Percentiles rank a stretch among this genome's conserved stretches.
Evolutionary conservation across 2,888 invertebrate genomes (phyloP).

Genomic region (Eupsilia transversa): DNA sequence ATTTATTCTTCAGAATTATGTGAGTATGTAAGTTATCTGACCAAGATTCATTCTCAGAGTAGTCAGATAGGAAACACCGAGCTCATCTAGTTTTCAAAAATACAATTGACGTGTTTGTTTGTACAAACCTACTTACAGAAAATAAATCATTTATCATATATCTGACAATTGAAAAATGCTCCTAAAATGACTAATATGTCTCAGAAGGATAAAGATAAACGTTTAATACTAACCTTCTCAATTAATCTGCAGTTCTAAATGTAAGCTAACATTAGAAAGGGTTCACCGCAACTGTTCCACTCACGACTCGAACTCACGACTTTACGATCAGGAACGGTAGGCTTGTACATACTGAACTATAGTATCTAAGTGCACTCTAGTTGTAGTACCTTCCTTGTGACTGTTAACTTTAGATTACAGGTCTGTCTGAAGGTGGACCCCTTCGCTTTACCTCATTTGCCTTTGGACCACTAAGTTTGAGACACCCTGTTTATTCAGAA

Average conservation of each 20-base stretch:
- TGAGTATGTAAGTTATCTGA: no score
- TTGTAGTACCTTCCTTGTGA: not conserved
- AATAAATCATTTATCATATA: no score
- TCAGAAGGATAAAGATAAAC: not conserved
- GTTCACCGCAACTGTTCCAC: constrained; percentile 30
- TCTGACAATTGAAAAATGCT: not conserved
- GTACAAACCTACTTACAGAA: no score
- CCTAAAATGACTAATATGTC: not conserved
- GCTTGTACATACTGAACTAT: constrained; percentile 7
- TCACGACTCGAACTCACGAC: constrained; percentile 59
- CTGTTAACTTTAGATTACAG: not conserved
- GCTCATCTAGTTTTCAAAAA: no score
- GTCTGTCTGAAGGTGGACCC: no score
- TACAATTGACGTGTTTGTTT: no score
- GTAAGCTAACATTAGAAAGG: constrained; percentile 44
- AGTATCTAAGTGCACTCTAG: not conserved
- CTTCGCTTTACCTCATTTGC: no score
- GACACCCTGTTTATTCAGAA: no score
- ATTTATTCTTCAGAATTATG: no score
- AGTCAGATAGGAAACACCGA: no score
- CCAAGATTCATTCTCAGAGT: no score
- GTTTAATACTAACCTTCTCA: not conserved
- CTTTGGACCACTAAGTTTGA: no score
- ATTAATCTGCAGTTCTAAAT: constrained; percentile 30
- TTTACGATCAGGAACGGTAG: constrained; percentile 35